These are phyloP conservation scores for Neoarius graeffei DNA, from an alignment of 2,113 vertebrate species.

Conservation along the genomic window DNA sequence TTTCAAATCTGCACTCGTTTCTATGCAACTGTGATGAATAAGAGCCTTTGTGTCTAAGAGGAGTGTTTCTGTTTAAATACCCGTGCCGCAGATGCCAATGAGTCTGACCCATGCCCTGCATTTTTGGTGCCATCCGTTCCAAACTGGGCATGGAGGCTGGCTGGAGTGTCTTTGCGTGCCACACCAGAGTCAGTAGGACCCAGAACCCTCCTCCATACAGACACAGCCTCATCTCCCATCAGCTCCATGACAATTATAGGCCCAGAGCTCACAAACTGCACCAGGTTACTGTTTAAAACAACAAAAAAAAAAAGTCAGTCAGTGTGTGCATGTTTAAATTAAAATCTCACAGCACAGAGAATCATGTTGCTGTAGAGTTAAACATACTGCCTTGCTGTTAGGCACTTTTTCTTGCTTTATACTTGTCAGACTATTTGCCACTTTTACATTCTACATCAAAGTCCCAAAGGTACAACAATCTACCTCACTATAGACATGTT, in stretches of 20 bases:
- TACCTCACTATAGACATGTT: not conserved
- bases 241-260: conserved; percentile 91
- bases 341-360: conserved; percentile 27
- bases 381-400: not conserved
- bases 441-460: not conserved
- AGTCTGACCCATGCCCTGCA: conserved; percentile 86
- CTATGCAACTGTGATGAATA: not conserved
- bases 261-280: conserved; percentile 84
- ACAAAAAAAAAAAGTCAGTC: not conserved
- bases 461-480: not conserved
- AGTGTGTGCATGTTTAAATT: not conserved
- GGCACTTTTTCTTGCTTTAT: not conserved
- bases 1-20: not conserved
- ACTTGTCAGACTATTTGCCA: not conserved
- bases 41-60: not conserved
- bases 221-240: conserved; percentile 86
- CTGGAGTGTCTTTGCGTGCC: conserved; percentile 77
- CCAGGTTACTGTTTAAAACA: conserved; percentile 79
- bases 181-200: conserved; percentile 77
- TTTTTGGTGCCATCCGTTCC: conserved; percentile 82
- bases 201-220: conserved; percentile 82
- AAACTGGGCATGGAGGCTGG: conserved; percentile 77
- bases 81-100: conserved; percentile 84
- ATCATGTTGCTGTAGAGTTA: not conserved
- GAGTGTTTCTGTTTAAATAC: conserved; percentile 67